These are phyloP conservation scores for Spinus pinus DNA, from an alignment of 2,797 vertebrate species.

Conservation along the genomic window DNA sequence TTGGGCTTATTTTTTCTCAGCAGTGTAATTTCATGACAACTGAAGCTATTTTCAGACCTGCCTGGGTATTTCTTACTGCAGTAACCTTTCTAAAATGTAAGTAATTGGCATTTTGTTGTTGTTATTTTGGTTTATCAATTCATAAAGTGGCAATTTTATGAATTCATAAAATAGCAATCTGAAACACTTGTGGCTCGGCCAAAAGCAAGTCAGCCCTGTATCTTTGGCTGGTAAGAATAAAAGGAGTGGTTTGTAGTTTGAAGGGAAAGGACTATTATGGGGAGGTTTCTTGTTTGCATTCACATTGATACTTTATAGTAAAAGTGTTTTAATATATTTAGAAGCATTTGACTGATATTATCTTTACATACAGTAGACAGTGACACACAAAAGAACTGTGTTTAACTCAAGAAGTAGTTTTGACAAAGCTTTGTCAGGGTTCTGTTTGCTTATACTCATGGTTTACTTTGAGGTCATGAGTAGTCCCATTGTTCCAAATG, in stretches of 20 bases:
- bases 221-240: not conserved
- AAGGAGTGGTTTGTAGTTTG: not conserved
- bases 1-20: not conserved
- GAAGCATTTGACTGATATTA: not conserved
- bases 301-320: not conserved
- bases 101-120: not conserved
- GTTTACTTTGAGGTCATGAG: not conserved
- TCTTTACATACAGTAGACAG: not conserved
- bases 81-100: not conserved
- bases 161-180: not conserved
- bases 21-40: not conserved
- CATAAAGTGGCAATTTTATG: not conserved
- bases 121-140: not conserved
- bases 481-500: not conserved
- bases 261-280: not conserved
- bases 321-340: not conserved
- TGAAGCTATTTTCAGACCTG: not conserved
- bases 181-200: not conserved
- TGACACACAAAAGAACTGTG: rapidly evolving
- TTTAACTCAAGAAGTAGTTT: not conserved
- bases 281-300: not conserved
- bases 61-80: not conserved
- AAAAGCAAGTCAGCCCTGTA: not conserved
- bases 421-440: not conserved
- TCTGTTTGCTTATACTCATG: not conserved